These are phyloP conservation scores for Poeciliopsis paucimaculata DNA, from an alignment of 2,797 vertebrate species.

Conservation along the genomic window DNA sequence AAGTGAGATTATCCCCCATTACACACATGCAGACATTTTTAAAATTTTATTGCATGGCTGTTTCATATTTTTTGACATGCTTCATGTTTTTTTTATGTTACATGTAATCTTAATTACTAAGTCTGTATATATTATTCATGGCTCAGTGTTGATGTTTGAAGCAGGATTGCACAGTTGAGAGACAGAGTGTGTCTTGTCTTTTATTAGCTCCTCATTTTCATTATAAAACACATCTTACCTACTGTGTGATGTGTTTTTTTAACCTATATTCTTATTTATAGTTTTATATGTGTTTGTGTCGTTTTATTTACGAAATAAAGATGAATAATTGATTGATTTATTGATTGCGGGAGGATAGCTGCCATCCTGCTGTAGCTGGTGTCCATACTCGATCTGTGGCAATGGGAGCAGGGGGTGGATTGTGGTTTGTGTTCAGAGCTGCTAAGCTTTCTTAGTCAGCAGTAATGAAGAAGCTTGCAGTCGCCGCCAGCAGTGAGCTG, in stretches of 20 bases:
- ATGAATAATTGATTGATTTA: too few relatives aligned
- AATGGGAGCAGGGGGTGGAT: conserved; percentile 8
- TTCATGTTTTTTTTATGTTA: background rate
- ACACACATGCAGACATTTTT: too few relatives aligned
- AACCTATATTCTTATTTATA: too few relatives aligned
- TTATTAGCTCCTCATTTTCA: background rate
- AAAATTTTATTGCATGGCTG: background rate
- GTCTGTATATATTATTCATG: background rate
- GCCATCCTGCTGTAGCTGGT: background rate
- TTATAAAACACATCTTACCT: too few relatives aligned
- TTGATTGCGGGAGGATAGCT: too few relatives aligned
- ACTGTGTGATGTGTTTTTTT: too few relatives aligned
- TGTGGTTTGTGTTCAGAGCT: conserved; percentile 26
- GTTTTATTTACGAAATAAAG: too few relatives aligned
- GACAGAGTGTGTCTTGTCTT: background rate
- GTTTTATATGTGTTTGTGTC: too few relatives aligned
- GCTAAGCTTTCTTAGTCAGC: conserved; percentile 62
- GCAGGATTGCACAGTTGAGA: background rate
- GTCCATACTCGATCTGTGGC: conserved; percentile 5
- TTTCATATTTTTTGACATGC: background rate
- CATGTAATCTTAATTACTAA: background rate
- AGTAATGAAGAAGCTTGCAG: conserved; percentile 47
- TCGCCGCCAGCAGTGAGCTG: conserved; percentile 50
- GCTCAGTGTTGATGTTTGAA: background rate
- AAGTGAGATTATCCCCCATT: background rate